Conservation (phyloP, 1,140 invertebrate species). For the Aphidius ervi region DNA sequence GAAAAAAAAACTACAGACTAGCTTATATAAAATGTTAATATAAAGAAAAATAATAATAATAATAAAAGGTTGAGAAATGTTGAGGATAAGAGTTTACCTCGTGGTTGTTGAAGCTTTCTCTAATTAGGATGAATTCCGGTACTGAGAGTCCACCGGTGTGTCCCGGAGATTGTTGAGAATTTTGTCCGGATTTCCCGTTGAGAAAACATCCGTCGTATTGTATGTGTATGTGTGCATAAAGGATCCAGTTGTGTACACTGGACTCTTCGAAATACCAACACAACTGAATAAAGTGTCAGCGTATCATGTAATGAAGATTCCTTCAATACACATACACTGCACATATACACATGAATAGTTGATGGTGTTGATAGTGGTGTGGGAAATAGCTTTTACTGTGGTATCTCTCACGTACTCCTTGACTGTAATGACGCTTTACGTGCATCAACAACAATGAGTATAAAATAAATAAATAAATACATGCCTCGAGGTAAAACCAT, state of each 20-base stretch:
- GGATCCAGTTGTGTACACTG: neutral
- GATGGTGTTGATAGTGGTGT: too few species aligned
- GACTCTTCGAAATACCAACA: slow-evolving; percentile 1
- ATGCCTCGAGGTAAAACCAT: too few species aligned
- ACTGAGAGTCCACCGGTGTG: neutral
- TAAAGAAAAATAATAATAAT: too few species aligned
- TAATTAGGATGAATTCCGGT: slow-evolving; percentile 23
- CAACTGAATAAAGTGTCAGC: slow-evolving; percentile 1
- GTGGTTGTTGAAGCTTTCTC: slow-evolving; percentile 13
- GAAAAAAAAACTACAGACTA: too few species aligned
- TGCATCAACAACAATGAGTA: too few species aligned
- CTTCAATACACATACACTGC: neutral
- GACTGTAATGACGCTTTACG: too few species aligned
- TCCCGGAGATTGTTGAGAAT: slow-evolving; percentile 21
- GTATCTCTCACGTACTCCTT: too few species aligned
- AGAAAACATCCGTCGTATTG: slow-evolving; percentile 7
- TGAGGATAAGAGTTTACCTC: slow-evolving; percentile 3
- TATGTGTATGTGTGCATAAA: too few species aligned
- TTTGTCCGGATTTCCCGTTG: slow-evolving; percentile 15
- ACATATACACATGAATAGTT: too few species aligned
- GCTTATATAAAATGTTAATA: too few species aligned
- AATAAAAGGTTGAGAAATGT: neutral
- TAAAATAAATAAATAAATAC: too few species aligned
- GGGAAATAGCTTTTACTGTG: too few species aligned
- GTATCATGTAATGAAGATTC: slow-evolving; percentile 13